phyloP scores from a whole-genome alignment of 2,113 vertebrate genomes.

The Cyanoderma ruficeps region DNA sequence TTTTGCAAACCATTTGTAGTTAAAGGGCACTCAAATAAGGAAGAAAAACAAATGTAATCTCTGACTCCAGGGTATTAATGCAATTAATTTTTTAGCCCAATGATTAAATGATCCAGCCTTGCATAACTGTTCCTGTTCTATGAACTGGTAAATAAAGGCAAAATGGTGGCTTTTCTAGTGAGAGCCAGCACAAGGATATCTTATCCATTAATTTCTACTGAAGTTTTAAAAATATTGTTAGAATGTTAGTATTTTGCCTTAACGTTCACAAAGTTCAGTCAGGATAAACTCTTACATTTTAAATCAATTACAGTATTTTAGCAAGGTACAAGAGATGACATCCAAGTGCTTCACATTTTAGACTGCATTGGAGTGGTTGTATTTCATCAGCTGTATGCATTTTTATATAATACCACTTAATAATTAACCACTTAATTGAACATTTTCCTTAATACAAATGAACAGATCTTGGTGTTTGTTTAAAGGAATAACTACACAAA shows the following conservation, averaged over 20 bases:
- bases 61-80: background rate
- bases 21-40: background rate
- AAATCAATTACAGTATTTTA: background rate
- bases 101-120: background rate
- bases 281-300: background rate
- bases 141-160: background rate
- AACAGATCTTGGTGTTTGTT: background rate
- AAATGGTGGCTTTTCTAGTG: background rate
- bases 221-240: background rate
- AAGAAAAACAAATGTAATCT: slow-evolving; percentile 7
- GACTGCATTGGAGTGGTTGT: background rate
- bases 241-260: background rate
- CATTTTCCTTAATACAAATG: background rate
- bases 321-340: background rate
- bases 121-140: background rate
- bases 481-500: background rate
- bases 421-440: background rate
- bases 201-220: background rate
- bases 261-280: background rate
- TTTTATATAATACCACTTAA: background rate
- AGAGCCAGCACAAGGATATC: background rate
- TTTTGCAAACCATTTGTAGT: background rate
- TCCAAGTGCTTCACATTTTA: background rate
- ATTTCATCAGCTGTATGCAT: background rate
- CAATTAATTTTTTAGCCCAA: background rate